Conservation (phyloP, 2,888 invertebrate species). For the Lomographa bimaculata region DNA sequence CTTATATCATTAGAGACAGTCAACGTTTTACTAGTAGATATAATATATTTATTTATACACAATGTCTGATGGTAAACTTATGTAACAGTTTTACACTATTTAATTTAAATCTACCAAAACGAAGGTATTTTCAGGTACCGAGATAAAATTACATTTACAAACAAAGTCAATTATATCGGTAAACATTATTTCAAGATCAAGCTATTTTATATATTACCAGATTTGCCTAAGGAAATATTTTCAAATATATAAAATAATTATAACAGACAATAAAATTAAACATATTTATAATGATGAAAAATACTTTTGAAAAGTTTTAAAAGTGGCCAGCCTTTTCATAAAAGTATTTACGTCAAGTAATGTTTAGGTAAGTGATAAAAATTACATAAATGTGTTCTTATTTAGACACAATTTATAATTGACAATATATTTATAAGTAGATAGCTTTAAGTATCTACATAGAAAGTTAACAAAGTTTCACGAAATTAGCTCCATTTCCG, state of each 20-base stretch:
- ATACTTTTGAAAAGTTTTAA: not conserved
- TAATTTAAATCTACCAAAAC: conserved; percentile 27
- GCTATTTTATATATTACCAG: too few species aligned
- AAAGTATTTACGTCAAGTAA: conserved; percentile 26
- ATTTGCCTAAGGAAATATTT: too few species aligned
- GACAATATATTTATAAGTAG: conserved; percentile 42
- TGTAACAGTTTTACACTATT: conserved; percentile 37
- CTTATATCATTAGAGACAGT: conserved; percentile 58
- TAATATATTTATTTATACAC: conserved; percentile 41
- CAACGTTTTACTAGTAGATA: conserved; percentile 53
- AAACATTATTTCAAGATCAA: too few species aligned
- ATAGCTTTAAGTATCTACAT: conserved; percentile 30
- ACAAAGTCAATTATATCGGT: too few species aligned
- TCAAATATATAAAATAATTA: too few species aligned
- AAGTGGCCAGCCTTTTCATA: conserved; percentile 50
- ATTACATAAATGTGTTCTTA: conserved; percentile 8
- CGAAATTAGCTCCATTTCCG: conserved; percentile 36
- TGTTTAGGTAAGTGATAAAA: conserved; percentile 1
- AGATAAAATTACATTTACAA: conserved; percentile 13
- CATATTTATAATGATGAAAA: conserved; percentile 20
- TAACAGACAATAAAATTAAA: conserved; percentile 22
- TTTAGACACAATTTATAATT: conserved; percentile 41
- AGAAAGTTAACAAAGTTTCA: conserved; percentile 30
- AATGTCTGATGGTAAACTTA: conserved; percentile 74
- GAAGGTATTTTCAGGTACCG: conserved; percentile 39